Conservation (phyloP, 1,140 invertebrate species). For the Acromyrmex charruanus region DNA sequence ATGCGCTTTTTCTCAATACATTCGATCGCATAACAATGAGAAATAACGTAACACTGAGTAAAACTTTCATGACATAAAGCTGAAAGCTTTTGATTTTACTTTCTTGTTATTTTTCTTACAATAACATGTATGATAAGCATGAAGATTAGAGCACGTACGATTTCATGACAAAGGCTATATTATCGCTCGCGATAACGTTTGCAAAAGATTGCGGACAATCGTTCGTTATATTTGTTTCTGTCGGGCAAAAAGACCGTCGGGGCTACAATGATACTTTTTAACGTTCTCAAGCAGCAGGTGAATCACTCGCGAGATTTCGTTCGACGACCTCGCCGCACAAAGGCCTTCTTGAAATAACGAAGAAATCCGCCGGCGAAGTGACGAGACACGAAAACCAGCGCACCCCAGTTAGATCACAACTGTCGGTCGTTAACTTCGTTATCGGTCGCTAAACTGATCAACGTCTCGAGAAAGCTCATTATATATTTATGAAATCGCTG, state of each 20-base stretch:
- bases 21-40: not conserved
- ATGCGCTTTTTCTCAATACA: conserved; percentile 8
- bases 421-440: conserved; percentile 69
- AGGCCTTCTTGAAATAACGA: conserved; percentile 32
- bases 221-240: not conserved
- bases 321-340: conserved; percentile 32
- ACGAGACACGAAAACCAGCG: conserved; percentile 26
- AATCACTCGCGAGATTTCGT: conserved; percentile 47
- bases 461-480: not conserved
- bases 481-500: not conserved
- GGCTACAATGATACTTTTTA: conserved; percentile 29
- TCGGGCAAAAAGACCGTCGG: not conserved
- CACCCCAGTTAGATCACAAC: conserved; percentile 61
- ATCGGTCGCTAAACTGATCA: conserved; percentile 66
- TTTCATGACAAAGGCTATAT: conserved; percentile 22
- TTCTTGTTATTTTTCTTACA: conserved; percentile 9
- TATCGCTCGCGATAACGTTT: conserved; percentile 42
- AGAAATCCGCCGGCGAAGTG: conserved; percentile 19
- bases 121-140: not conserved
- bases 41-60: not conserved
- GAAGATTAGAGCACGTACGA: not conserved
- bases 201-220: conserved; percentile 32
- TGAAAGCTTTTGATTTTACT: not conserved
- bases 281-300: conserved; percentile 18
- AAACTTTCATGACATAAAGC: not conserved